Conservation (phyloP, 2,888 invertebrate species). For the Rhaphigaster nebulosa region DNA sequence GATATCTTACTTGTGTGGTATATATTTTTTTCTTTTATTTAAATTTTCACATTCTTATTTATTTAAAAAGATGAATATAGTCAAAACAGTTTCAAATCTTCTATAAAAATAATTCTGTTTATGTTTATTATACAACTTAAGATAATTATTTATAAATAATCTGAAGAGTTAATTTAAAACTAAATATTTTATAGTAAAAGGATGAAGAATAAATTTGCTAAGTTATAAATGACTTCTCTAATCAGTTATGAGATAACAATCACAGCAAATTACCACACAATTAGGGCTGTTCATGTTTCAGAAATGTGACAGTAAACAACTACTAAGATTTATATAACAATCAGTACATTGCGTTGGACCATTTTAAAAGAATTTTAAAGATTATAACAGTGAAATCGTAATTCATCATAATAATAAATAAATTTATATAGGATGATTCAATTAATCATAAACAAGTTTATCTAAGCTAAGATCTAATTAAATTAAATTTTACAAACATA, state of each 20-base stretch:
- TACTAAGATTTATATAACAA: slow-evolving; percentile 2
- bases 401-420: neutral
- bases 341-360: neutral
- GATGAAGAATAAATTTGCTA: neutral
- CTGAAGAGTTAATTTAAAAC: neutral
- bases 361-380: neutral
- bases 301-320: neutral
- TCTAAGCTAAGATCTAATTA: neutral
- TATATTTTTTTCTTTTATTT: neutral
- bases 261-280: neutral
- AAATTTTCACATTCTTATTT: neutral
- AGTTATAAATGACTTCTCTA: neutral
- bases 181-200: neutral
- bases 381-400: neutral
- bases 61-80: neutral
- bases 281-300: slow-evolving; percentile 9
- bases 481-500: neutral
- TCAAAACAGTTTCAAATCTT: neutral
- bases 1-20: slow-evolving; percentile 35
- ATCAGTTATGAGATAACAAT: slow-evolving; percentile 16
- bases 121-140: neutral
- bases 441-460: neutral
- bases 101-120: neutral
- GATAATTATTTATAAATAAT: neutral
- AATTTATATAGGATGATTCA: neutral